These are phyloP conservation scores for Drosophila orena DNA, from an alignment of 1,140 invertebrate genomes.

Conservation along the genomic window DNA sequence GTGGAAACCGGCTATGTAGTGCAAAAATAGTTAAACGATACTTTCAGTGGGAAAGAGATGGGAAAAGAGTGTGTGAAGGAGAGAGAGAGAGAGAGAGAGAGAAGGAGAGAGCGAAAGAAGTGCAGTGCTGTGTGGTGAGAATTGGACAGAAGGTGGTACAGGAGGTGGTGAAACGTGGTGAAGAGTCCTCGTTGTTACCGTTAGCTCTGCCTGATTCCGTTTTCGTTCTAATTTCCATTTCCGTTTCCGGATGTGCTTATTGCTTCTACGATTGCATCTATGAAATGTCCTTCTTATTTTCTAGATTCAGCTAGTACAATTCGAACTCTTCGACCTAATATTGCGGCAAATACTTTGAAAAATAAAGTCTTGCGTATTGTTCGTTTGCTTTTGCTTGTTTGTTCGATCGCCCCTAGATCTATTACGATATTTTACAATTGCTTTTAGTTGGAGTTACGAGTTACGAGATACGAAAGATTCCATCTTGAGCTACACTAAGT, in stretches of 20 bases:
- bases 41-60: not conserved
- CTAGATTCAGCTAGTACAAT: conserved; percentile 65
- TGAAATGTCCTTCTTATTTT: conserved; percentile 59
- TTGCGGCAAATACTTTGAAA: conserved; percentile 78
- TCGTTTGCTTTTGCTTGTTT: conserved; percentile 18
- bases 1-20: not conserved
- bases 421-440: conserved; percentile 79
- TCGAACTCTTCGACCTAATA: conserved; percentile 43
- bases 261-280: conserved; percentile 49
- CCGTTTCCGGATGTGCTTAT: conserved; percentile 45
- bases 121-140: conserved; percentile 34
- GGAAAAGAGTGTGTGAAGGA: conserved; percentile 3
- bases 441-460: conserved; percentile 64
- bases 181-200: conserved; percentile 34
- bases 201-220: conserved; percentile 24
- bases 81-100: conserved; percentile 3
- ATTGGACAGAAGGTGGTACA: conserved; percentile 25
- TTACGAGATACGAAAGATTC: conserved; percentile 43
- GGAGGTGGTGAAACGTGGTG: conserved; percentile 40
- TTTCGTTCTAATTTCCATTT: conserved; percentile 7
- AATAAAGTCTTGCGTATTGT: conserved; percentile 73
- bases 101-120: not conserved
- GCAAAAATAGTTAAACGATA: not conserved
- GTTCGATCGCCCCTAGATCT: conserved; percentile 34
- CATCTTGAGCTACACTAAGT: conserved; percentile 54